Percentiles rank a stretch among this genome's conserved stretches.
These are phyloP conservation scores for Tragelaphus imberbis DNA, from an alignment of 2,113 vertebrate genomes.

Conservation along the genomic window DNA sequence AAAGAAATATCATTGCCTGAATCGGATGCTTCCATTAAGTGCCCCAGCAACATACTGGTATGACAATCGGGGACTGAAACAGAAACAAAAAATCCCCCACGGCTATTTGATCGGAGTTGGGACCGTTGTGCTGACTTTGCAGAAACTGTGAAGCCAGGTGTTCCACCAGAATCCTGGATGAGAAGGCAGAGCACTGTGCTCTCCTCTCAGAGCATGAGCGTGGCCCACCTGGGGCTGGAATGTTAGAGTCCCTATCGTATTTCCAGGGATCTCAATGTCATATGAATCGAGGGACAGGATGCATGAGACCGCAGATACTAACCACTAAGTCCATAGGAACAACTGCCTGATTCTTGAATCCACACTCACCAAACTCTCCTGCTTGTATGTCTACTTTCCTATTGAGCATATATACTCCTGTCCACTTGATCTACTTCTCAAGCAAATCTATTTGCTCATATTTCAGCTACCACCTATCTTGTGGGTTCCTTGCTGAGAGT, in stretches of 20 bases:
- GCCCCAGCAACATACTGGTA: neutral
- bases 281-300: neutral
- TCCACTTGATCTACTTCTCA: neutral
- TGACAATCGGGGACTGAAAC: rapidly evolving
- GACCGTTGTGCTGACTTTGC: neutral
- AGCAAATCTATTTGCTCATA: neutral
- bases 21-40: neutral
- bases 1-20: neutral
- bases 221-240: neutral
- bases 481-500: neutral
- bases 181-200: neutral
- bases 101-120: neutral
- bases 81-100: neutral
- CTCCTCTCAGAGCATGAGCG: neutral
- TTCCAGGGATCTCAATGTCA: neutral
- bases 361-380: neutral
- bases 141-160: neutral
- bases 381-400: neutral
- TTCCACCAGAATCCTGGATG: neutral
- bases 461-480: neutral
- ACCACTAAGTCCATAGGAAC: neutral
- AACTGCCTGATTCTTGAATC: neutral
- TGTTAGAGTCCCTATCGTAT: neutral
- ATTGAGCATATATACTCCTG: neutral
- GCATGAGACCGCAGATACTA: neutral